Evolutionary conservation across 2,113 vertebrate genomes (phyloP).

Genomic region (Thryonomys swinderianus): DNA sequence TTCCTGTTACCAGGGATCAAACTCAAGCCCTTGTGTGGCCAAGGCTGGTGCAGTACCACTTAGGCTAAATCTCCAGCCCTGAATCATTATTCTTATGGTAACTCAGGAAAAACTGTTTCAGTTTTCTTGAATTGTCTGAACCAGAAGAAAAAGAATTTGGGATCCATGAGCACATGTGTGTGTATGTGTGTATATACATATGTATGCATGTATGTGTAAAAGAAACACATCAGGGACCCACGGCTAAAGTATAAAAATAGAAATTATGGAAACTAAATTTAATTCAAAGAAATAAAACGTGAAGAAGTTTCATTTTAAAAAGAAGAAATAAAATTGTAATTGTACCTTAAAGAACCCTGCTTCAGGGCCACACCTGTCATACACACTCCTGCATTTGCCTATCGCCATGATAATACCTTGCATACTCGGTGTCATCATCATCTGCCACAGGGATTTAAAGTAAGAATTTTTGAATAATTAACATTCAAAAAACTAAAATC

Average conservation of each 20-base stretch:
- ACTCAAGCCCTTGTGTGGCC: too few relatives aligned
- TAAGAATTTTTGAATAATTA: constrained; percentile 85
- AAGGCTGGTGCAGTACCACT: too few relatives aligned
- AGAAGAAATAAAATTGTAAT: constrained; percentile 80
- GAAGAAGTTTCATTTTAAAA: constrained; percentile 42
- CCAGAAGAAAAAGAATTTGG: neutral
- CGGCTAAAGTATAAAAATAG: neutral
- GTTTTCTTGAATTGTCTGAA: neutral
- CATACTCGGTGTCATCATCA: constrained; percentile 99
- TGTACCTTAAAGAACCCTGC: constrained; percentile 99
- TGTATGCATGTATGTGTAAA: neutral
- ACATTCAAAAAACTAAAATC: constrained; percentile 68
- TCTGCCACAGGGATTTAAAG: constrained; percentile 93
- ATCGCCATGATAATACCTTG: constrained; percentile 99
- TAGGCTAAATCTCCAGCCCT: too few relatives aligned
- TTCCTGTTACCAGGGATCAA: too few relatives aligned
- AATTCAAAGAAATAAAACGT: constrained; percentile 37
- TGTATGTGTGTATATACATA: neutral
- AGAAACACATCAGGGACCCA: neutral
- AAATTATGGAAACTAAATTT: constrained; percentile 29
- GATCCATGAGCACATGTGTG: neutral
- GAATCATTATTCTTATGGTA: neutral
- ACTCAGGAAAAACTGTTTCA: constrained; percentile 7
- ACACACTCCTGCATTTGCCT: constrained; percentile 97
- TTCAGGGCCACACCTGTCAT: constrained; percentile 99